These are phyloP conservation scores for Pterocles orientalis DNA, from an alignment of 2,113 vertebrate species.

Conservation along the genomic window DNA sequence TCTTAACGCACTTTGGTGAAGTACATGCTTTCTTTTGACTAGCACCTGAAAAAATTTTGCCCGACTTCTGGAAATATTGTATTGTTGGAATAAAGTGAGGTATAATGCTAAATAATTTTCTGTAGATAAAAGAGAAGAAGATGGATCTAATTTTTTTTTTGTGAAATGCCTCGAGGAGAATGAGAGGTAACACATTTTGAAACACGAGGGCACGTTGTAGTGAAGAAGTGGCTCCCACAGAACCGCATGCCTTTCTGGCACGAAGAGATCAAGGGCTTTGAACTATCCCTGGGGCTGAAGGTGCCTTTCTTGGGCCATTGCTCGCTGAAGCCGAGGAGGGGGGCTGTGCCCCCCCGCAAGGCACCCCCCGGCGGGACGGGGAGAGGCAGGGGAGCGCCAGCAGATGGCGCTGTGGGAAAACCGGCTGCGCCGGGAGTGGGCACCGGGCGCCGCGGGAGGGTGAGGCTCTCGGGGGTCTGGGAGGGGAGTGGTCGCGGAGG, in stretches of 20 bases:
- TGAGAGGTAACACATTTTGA: no score
- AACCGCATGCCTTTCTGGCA: rapidly evolving
- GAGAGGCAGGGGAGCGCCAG: conserved; percentile 18
- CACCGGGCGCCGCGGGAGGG: background rate
- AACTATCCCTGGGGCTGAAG: background rate
- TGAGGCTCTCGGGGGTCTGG: no score
- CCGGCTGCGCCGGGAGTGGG: background rate
- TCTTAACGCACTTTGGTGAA: rapidly evolving
- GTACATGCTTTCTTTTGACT: background rate
- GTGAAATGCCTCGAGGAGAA: background rate
- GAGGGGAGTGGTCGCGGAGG: no score
- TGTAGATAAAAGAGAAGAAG: background rate
- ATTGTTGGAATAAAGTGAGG: background rate
- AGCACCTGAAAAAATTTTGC: background rate
- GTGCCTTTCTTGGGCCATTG: background rate
- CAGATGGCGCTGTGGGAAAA: conserved; percentile 72
- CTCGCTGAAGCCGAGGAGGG: rapidly evolving
- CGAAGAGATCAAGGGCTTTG: background rate
- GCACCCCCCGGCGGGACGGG: background rate
- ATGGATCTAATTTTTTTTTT: background rate
- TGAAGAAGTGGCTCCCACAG: background rate
- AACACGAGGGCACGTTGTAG: background rate
- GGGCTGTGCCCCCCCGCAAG: background rate
- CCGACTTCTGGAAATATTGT: rapidly evolving
- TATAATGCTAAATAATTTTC: background rate